phyloP scores from a whole-genome alignment of 2,888 invertebrate genomes.

The Parnassius orleans region DNA sequence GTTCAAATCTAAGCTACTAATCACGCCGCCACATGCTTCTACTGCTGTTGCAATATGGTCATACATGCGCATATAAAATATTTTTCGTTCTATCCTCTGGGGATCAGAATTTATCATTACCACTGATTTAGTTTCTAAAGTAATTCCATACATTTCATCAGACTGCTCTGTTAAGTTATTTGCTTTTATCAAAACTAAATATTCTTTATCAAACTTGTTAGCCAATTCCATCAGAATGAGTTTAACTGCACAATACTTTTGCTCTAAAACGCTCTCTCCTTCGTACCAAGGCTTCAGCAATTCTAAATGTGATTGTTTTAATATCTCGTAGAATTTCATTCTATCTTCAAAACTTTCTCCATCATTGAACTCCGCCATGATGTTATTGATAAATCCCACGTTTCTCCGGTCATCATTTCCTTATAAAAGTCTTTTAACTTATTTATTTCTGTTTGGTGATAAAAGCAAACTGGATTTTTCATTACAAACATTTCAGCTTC shows the following conservation, averaged over 20 bases:
- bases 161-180: constrained; percentile 16
- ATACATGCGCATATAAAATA: constrained; percentile 56
- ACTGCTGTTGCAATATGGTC: constrained; percentile 53
- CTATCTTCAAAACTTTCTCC: constrained; percentile 59
- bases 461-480: constrained; percentile 69
- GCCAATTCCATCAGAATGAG: constrained; percentile 51
- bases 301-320: constrained; percentile 51
- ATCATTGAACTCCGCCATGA: constrained; percentile 65
- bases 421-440: constrained; percentile 53
- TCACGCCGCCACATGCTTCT: constrained; percentile 57
- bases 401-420: constrained; percentile 48
- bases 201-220: constrained; percentile 57
- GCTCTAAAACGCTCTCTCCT: constrained; percentile 47
- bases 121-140: constrained; percentile 17
- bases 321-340: constrained; percentile 56
- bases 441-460: constrained; percentile 66
- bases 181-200: constrained; percentile 38
- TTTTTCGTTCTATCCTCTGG: constrained; percentile 37
- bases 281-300: constrained; percentile 64
- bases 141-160: constrained; percentile 7
- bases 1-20: constrained; percentile 66
- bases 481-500: constrained; percentile 66
- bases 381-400: constrained; percentile 62
- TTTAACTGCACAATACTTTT: constrained; percentile 57
- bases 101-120: constrained; percentile 1